Evolutionary conservation across 2,888 invertebrate genomes (phyloP), one percentile per base, ranked within the genome.

Genomic region (Thyatira batis): DNA sequence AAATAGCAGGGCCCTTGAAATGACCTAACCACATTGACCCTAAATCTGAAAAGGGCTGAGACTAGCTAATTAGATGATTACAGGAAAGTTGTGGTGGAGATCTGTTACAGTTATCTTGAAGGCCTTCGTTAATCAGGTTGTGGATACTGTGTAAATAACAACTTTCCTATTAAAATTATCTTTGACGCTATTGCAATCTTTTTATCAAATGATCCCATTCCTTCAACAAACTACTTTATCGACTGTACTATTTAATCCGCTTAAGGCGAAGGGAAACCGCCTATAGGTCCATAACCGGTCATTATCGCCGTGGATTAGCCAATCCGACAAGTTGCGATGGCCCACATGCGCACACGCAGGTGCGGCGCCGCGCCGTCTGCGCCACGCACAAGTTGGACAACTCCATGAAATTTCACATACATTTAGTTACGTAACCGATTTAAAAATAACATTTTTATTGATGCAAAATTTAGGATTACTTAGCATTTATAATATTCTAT

Each of bases 331-430:
- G 58, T 60, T 53, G 63, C 60, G 66, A 61, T 71, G 68, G 57
- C 71, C 71, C 65, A 76, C 74, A 62, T 71, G 67, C 53, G 63
- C 63, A 49, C 57, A 56, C 64, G 69, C 80, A 81, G 84, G 82
- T 80, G 82, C 69, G 85, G 83, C 85, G 85, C 81, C 85, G 73
- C 55, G 80, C 85, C 45, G 85, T 85, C 85, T 85, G 72, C 73
- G 51, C 51, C 49, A 54, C 20, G 13, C 52, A 60, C 55, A 13
- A 51, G 39, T 59, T 59, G 54, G 49, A 58, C 25, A 21, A 23
- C 13, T 46, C 6, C 27, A 25, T 6, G n/a, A 6, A 13, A 48
- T 27, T 17, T 48, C 25, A 27, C 17, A 2, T 23, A 1, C n/a
- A 23, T 45, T 45, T 10, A 13, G 39, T 39, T 39, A 39, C 17